A percentile compares a stretch with the other conserved stretches of the same genome.
These are phyloP conservation scores for Paralvinella palmiformis DNA, from an alignment of 1,140 invertebrate species.

Conservation along the genomic window DNA sequence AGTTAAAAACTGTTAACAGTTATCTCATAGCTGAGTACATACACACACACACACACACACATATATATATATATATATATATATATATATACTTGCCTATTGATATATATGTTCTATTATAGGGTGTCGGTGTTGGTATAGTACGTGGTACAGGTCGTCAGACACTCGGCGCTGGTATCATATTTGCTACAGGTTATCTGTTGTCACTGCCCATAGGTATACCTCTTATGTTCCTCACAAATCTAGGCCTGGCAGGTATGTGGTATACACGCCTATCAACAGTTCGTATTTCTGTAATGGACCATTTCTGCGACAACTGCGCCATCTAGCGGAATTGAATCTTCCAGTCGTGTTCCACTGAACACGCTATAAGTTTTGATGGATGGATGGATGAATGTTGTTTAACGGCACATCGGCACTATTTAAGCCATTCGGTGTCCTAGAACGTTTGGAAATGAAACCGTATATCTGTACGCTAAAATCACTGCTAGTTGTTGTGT, in stretches of 20 bases:
- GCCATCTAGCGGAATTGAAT: neutral
- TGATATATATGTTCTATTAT: neutral
- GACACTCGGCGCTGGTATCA: conserved; percentile 19
- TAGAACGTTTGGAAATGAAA: too few relatives aligned
- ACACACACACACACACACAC: neutral
- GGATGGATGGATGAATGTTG: too few relatives aligned
- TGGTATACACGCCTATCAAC: neutral
- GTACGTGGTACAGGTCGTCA: conserved; percentile 22
- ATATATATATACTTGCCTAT: neutral
- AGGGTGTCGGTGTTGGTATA: conserved; percentile 20
- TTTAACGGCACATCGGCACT: too few relatives aligned
- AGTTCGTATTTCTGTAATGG: neutral
- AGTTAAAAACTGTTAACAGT: neutral
- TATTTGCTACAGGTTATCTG: conserved; percentile 19
- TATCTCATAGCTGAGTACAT: neutral
- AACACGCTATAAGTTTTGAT: neutral
- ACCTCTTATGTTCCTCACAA: conserved; percentile 21
- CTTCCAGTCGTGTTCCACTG: neutral
- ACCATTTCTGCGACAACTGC: too few relatives aligned
- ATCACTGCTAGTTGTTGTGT: neutral
- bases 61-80: conserved; percentile 8
- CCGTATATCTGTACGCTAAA: neutral
- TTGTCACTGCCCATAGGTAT: conserved; percentile 22
- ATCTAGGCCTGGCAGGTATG: conserved; percentile 21
- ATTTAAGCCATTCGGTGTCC: too few relatives aligned